Percentiles rank a stretch among this genome's conserved stretches.
These are phyloP conservation scores for Pitangus sulphuratus DNA, from an alignment of 2,797 vertebrate species.

Conservation along the genomic window DNA sequence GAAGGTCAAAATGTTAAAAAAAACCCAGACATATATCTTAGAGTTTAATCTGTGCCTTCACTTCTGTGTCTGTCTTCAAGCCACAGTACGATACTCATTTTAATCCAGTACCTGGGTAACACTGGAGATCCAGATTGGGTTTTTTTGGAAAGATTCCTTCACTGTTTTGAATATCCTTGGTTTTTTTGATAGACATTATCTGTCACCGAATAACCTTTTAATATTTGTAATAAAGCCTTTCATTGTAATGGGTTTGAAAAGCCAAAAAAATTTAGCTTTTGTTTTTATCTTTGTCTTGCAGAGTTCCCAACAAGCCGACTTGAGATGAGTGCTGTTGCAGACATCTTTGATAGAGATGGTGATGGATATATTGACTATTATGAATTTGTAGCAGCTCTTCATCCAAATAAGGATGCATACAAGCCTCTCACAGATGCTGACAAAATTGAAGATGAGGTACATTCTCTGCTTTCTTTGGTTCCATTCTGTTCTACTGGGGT, in stretches of 20 bases:
- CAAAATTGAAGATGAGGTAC: slow-evolving; percentile 99
- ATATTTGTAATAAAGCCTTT: neutral
- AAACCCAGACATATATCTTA: fast-evolving
- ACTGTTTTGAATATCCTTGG: neutral
- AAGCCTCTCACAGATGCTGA: slow-evolving; percentile 97
- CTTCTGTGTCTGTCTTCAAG: neutral
- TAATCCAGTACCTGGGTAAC: neutral
- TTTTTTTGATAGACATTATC: neutral
- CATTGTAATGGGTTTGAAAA: neutral
- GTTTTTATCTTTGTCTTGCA: slow-evolving; percentile 46
- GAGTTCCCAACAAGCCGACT: slow-evolving; percentile 97
- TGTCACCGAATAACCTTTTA: neutral
- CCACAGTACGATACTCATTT: neutral
- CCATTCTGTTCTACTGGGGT: neutral
- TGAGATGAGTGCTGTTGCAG: slow-evolving; percentile 98
- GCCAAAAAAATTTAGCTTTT: neutral
- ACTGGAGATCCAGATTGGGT: neutral
- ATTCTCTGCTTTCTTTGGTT: neutral
- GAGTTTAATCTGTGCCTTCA: neutral
- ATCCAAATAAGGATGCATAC: slow-evolving; percentile 98
- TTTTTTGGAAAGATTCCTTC: neutral
- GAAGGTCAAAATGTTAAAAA: neutral
- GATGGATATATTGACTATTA: slow-evolving; percentile 99
- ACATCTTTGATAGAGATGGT: slow-evolving; percentile 97
- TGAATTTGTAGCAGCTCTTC: slow-evolving; percentile 97